A percentile compares a stretch with the other conserved stretches of the same genome.
Evolutionary conservation across 2,888 invertebrate species (phyloP).

Genomic region (Epistrophe eligans): DNA sequence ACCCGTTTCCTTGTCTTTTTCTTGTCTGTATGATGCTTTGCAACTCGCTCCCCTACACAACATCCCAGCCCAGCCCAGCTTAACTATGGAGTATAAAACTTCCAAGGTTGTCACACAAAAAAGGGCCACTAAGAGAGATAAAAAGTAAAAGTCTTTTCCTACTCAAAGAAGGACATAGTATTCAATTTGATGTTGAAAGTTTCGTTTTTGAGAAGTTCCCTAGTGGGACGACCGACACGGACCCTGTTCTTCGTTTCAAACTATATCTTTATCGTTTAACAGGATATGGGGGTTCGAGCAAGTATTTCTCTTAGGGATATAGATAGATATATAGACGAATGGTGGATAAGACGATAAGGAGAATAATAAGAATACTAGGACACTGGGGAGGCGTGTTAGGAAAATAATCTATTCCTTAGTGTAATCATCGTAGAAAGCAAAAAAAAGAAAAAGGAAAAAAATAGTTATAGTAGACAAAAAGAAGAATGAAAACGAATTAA

Average conservation of each 20-base stretch:
- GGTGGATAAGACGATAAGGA: slow-evolving; percentile 42
- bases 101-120: slow-evolving; percentile 58
- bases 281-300: slow-evolving; percentile 31
- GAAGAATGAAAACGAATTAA: slow-evolving; percentile 50
- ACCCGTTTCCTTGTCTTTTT: slow-evolving; percentile 66
- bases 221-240: slow-evolving; percentile 35
- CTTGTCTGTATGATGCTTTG: slow-evolving; percentile 30
- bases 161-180: slow-evolving; percentile 55
- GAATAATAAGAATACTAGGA: slow-evolving; percentile 23
- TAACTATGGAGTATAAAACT: slow-evolving; percentile 27
- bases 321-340: slow-evolving; percentile 6
- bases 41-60: slow-evolving; percentile 4
- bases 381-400: slow-evolving; percentile 53
- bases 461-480: slow-evolving; percentile 41
- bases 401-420: slow-evolving; percentile 59
- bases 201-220: slow-evolving; percentile 54
- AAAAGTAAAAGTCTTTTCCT: slow-evolving; percentile 51
- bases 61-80: background rate
- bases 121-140: slow-evolving; percentile 16
- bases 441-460: background rate
- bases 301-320: slow-evolving; percentile 13
- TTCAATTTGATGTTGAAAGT: slow-evolving; percentile 68
- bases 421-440: slow-evolving; percentile 32
- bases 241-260: slow-evolving; percentile 41
- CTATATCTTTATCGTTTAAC: slow-evolving; percentile 60